Base-by-base conservation (phyloP, 2,888 invertebrate genomes). In the Drosophila greeni region DNA sequence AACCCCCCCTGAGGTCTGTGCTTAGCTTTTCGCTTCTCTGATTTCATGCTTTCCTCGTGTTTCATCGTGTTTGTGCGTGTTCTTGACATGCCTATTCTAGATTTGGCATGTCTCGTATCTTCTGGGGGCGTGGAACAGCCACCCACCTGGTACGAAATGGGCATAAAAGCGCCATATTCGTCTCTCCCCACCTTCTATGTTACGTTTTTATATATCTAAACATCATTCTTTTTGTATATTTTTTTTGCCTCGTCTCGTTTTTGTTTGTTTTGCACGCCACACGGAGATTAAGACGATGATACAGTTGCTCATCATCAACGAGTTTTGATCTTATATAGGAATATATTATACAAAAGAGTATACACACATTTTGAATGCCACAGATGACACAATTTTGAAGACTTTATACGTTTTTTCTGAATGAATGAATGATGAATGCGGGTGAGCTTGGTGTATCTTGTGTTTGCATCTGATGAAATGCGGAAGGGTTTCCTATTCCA, bases 351-450 rank as follows among this genome's bases (percentile, higher is more conserved):
- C n/a, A n/a, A n/a, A n/a, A n/a, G n/a, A n/a, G n/a, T n/a, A n/a
- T 24, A 26, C 16, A 16, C 9, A 42, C 40, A n/a, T 42, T 64
- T 47, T 55, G 23, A 31, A 34, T 37, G 31, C 18, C 47, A 53
- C 57, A 47, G 29, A 75, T 81, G 77, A 78, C 77, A 77, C 82
- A 75, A 78, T 77, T 76, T 71, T 49, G 47, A 48, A 26, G 26
- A 9, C 7, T 39, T 36, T 33, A 24, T 53, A 9, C 12, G 29
- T 40, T 20, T 40, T 51, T 31, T 40, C 12, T 18, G 16, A 16
- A 16, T 16, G 37, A 37, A 20, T 20, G 20, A n/a, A n/a, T n/a
- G n/a, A 16, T 18, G 5, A 11, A 16, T 36, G 36, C 9, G 36
- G 5, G 36, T 36, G 23, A 3, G 1, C 8, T 4, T 78, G 75